Conservation (phyloP, 2,797 vertebrate genomes). For the Adrianichthys oophorus region DNA sequence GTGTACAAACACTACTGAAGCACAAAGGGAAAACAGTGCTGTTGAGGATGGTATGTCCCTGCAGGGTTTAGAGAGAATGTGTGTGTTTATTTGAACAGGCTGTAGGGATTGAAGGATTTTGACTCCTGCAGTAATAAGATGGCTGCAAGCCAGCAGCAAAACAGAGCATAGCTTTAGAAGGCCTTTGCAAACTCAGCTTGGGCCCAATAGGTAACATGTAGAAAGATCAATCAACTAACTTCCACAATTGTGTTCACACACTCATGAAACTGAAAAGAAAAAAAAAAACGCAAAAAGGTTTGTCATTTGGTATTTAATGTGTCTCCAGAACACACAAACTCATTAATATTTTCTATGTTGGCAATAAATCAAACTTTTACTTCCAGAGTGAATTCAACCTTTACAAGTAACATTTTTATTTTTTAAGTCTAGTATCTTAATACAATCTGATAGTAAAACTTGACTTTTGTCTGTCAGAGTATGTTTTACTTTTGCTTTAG, state of each 20-base stretch:
- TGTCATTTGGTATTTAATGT: no score
- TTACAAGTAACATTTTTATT: no score
- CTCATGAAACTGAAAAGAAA: no score
- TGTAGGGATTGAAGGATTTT: conserved; percentile 48
- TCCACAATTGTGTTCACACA: conserved; percentile 13
- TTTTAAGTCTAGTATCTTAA: no score
- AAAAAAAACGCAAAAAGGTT: no score
- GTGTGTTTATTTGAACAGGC: conserved; percentile 6
- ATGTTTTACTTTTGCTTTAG: no score
- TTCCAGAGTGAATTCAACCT: no score
- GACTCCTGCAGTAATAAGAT: conserved; percentile 54
- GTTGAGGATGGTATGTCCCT: conserved; percentile 1
- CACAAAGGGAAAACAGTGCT: conserved; percentile 1
- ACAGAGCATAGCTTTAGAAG: conserved; percentile 20
- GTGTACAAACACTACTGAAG: conserved; percentile 1
- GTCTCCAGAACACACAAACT: no score
- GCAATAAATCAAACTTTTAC: background rate
- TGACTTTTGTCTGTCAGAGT: no score
- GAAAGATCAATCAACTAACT: conserved; percentile 25
- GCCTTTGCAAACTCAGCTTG: conserved; percentile 18
- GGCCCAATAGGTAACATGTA: conserved; percentile 26
- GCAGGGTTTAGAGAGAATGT: conserved; percentile 7
- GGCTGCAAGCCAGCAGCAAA: conserved; percentile 44
- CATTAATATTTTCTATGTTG: background rate
- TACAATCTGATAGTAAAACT: no score